Base-by-base conservation (phyloP, 2,888 invertebrate genomes). In the Coenonympha arcania region DNA sequence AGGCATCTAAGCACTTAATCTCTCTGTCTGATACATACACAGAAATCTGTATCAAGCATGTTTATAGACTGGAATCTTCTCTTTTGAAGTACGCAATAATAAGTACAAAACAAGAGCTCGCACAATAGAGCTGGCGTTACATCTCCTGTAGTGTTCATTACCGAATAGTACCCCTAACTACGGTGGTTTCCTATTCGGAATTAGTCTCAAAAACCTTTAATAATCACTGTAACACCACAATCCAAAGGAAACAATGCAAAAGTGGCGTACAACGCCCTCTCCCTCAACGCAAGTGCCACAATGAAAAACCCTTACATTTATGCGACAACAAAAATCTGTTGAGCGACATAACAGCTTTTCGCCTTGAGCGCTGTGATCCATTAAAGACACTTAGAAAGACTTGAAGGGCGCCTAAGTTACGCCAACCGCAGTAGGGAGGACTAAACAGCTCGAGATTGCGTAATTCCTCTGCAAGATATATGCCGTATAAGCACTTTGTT, bases 361-460 rank as follows among this genome's bases (percentile, higher is more conserved):
- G 73, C 76, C 69, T 67, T 61, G 64, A 67, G 75, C 76, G 66
- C 64, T 66, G 71, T 64, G 76, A 70, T 74, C 75, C 79, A 79
- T 82, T 81, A 80, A 71, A 73, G 74, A 76, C 79, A 80, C 84
- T 82, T 69, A 75, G 71, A 68, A 65, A 71, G 73, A 75, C 79
- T 81, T 65, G 73, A 49, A 80, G 79, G 72, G 75, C 71, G 69
- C 62, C 67, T 63, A 65, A 65, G 71, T 69, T 69, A 70, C 69
- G 64, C 63, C 68, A 66, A 68, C 71, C 72, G 72, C 66, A 68
- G 66, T 67, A 64, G 60, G 58, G 58, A 63, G 73, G 67, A 63
- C 36, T 36, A 36, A 5, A 36, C 36, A 11, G 20, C 73, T 65
- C 68, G 61, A 53, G 26, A 22, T 51, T 41, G 19, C 44, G 16